These are phyloP conservation scores for Fabriciana adippe DNA, from an alignment of 2,888 invertebrate genomes.

Conservation along the genomic window DNA sequence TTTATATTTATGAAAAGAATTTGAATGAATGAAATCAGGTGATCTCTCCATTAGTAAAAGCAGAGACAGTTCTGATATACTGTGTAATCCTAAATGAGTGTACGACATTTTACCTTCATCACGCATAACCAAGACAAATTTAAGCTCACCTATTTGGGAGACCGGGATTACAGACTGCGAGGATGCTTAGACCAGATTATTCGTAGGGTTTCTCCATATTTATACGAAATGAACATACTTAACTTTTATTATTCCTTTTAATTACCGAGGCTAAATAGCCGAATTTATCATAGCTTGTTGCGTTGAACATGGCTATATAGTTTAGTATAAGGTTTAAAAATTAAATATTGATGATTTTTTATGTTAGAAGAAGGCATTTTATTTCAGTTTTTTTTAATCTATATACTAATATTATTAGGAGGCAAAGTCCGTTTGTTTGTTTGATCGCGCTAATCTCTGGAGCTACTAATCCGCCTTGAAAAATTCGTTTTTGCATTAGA, in stretches of 20 bases:
- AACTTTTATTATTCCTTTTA: conserved; percentile 17
- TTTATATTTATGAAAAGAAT: background rate
- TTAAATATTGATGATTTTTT: too few relatives aligned
- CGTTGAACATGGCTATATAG: too few relatives aligned
- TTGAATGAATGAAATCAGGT: conserved; percentile 10
- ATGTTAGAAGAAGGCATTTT: too few relatives aligned
- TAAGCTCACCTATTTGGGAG: conserved; percentile 53
- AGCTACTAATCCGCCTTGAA: too few relatives aligned
- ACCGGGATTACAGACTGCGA: conserved; percentile 45
- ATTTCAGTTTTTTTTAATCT: too few relatives aligned
- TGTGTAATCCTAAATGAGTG: conserved; percentile 53
- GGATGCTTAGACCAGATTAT: conserved; percentile 37
- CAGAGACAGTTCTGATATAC: conserved; percentile 45
- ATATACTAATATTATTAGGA: too few relatives aligned
- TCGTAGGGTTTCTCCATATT: conserved; percentile 22
- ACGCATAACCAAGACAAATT: conserved; percentile 71
- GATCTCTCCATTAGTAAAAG: background rate
- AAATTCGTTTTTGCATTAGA: too few relatives aligned
- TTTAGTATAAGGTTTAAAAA: too few relatives aligned
- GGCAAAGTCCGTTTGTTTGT: too few relatives aligned
- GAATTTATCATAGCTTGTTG: background rate
- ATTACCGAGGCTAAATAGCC: conserved; percentile 6
- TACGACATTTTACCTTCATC: conserved; percentile 53
- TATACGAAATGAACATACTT: conserved; percentile 18
- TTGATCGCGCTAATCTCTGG: too few relatives aligned